Conservation (phyloP, 2,113 vertebrate species). For the Tragelaphus imberbis region DNA sequence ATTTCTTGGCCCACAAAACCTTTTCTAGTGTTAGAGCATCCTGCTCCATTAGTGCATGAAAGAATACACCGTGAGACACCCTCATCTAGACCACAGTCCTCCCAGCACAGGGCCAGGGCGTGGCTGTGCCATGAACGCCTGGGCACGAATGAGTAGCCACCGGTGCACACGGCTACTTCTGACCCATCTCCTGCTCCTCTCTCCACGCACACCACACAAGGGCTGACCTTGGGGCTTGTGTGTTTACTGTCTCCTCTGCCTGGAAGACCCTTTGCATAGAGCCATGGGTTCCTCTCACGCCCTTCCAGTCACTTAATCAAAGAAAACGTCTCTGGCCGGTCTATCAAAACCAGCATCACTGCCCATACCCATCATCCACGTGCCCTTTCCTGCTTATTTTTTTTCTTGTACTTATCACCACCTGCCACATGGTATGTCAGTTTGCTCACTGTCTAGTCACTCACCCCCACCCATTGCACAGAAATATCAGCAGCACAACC, state of each 20-base stretch:
- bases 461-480: neutral
- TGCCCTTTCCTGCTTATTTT: neutral
- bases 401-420: neutral
- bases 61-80: neutral
- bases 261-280: neutral
- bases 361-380: neutral
- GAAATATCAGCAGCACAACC: neutral
- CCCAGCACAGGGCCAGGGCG: neutral
- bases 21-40: neutral
- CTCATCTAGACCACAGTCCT: neutral
- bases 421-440: neutral
- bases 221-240: neutral
- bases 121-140: rapidly evolving
- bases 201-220: neutral
- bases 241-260: neutral
- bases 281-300: neutral
- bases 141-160: rapidly evolving
- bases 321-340: neutral
- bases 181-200: neutral
- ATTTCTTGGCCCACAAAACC: neutral
- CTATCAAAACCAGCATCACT: neutral
- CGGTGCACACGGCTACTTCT: neutral
- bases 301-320: neutral
- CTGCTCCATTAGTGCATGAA: neutral
- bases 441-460: neutral